Evolutionary conservation across 2,797 vertebrate species (phyloP), one percentile per base, ranked within the genome.

Genomic region (Fratercula arctica): DNA sequence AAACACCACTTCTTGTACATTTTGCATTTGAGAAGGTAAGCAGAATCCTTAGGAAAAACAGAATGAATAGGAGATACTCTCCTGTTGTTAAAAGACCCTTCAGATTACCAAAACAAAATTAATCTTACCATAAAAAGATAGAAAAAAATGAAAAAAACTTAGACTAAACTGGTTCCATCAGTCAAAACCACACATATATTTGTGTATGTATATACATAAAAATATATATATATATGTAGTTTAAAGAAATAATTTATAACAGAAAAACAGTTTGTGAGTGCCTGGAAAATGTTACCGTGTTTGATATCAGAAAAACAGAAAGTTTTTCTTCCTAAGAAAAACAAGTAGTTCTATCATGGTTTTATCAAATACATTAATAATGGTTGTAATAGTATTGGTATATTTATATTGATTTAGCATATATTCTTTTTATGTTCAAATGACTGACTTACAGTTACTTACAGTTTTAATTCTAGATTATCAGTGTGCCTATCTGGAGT

Each of bases 1-100:
- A 88, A 95, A 29, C 31, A 86, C 29, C 12, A 16, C 17, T 56
- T 10, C 56, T 67, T 74, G 45, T 77, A 43, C 45, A 11, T 60
- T 92, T 79, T 78, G 56, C 9, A 23, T 94, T 82, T 54, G 50
- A 79, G 91, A 86, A 94, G 35, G 56, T 96, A 89, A 95, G 80
- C 66, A 41, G n/a, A 79, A 50, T 85, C n/a, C 66, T 31, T 56
- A 24, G 74, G 64, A 81, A 97, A 95, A 97, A 12, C 12, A 86
- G 69, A 92, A 61, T 66, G 48, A 96, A 85, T 76, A 96, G 67
- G 57, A 91, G 67, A 84, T 93, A 60, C 2, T 51, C 24, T 39
- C 4, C 24, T 63, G 13, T 68, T 80, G 19, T 74, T 61, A 74
- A 78, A 94, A 88, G 21, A 79, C 11, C 5, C 15, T 54, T 76